phyloP scores from a whole-genome alignment of 2,888 invertebrate species.

The Agrochola litura region DNA sequence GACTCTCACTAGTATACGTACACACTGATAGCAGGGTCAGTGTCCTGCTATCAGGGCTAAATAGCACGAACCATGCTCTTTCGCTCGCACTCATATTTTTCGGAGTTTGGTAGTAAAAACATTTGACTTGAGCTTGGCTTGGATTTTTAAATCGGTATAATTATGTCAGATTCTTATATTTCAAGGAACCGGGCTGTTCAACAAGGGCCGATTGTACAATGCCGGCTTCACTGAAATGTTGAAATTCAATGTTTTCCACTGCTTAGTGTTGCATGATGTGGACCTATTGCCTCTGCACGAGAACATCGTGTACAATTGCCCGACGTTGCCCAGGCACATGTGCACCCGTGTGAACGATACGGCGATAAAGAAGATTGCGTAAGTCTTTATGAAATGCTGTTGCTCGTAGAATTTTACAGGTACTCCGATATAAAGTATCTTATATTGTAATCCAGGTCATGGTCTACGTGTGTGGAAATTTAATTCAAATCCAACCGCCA shows the following conservation, averaged over 20 bases:
- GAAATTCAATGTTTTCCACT: constrained; percentile 92
- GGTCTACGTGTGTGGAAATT: neutral
- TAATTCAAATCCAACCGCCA: neutral
- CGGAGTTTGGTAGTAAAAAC: neutral
- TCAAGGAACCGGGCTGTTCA: constrained; percentile 91
- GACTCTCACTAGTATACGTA: neutral
- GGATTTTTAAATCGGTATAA: neutral
- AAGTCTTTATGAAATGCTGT: neutral
- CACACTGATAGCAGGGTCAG: no score
- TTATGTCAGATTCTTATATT: constrained; percentile 1
- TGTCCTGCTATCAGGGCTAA: neutral
- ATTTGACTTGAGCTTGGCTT: neutral
- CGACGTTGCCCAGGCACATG: constrained; percentile 96
- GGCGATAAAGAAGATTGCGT: constrained; percentile 39
- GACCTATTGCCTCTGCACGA: constrained; percentile 97
- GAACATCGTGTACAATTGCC: constrained; percentile 96
- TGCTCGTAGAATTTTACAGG: neutral
- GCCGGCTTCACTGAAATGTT: constrained; percentile 96
- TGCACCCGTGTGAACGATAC: constrained; percentile 89
- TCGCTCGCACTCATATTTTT: neutral
- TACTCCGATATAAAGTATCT: neutral
- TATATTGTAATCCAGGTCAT: neutral
- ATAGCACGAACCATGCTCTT: neutral
- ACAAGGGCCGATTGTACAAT: constrained; percentile 97
- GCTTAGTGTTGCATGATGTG: constrained; percentile 98